phyloP scores from a whole-genome alignment of 2,797 vertebrate genomes.

The Okamejei kenojei region DNA sequence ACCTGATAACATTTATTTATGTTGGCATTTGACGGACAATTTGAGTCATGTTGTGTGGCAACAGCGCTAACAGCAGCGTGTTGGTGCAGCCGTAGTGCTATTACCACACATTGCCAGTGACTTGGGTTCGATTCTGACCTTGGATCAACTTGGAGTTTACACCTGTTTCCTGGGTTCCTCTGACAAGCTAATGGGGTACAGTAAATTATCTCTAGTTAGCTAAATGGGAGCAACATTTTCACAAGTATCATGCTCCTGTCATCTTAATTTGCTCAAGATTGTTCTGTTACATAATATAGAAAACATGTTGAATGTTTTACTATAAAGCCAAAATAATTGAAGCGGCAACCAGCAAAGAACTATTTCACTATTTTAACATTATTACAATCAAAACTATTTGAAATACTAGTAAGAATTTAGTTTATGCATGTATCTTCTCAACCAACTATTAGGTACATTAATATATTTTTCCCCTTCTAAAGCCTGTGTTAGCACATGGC shows the following conservation, averaged over 20 bases:
- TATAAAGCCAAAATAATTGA: neutral
- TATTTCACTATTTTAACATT: neutral
- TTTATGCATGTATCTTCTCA: neutral
- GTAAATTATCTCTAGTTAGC: neutral
- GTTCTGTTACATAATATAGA: neutral
- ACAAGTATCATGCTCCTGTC: neutral
- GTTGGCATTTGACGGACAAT: neutral
- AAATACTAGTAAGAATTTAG: slow-evolving; percentile 1
- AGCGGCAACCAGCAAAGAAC: neutral
- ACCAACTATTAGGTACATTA: neutral
- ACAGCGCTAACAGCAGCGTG: too few species aligned
- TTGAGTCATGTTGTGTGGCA: neutral
- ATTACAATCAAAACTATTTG: neutral
- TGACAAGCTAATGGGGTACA: too few species aligned
- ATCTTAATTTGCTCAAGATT: slow-evolving; percentile 1
- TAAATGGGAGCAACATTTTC: neutral
- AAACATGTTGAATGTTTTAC: neutral
- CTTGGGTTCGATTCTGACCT: too few species aligned
- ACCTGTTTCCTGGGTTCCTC: too few species aligned
- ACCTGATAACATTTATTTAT: neutral
- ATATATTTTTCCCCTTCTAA: neutral
- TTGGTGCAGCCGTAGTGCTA: too few species aligned
- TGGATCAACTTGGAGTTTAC: too few species aligned
- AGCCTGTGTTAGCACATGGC: neutral
- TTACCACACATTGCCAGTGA: too few species aligned